Evolutionary conservation across 2,113 vertebrate species (phyloP), one percentile per base, ranked within the genome.

Genomic region (Oreotrochilus melanogaster): DNA sequence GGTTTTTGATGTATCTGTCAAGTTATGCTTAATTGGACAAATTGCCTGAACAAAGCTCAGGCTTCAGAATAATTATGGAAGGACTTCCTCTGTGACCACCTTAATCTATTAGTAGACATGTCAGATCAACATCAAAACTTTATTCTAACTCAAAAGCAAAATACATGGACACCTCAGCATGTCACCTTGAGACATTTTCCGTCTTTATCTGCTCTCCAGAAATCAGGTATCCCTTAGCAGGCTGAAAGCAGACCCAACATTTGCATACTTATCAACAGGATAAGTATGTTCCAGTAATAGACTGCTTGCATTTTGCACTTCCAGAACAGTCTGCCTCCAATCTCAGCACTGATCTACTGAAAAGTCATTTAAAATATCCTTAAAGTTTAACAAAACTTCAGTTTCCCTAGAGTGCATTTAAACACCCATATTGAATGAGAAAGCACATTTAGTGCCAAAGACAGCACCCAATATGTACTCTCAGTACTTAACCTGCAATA

Each of bases 101-200:
- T 70, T 39, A 15, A 70, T 43, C 42, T 70, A 42, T 16, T 11
- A 39, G 12, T 13, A 39, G 39, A 39, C 39, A 12, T 47, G 6
- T 66, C 64, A 83, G 54, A 76, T 37, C 16, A 61, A 30, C 6
- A 19, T 60, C 17, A 62, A 33, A 62, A 33, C 17, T 75, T 81
- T 15, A 31, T 48, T 58, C 24, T 24, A 69, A 64, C n/a, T 73
- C 54, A 90, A 54, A 71, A 79, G 18, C 19, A 90, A 93, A 80
- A 66, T 11, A 67, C 4, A 45, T 4, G 17, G 4, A 4, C 9
- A 53, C 23, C 22, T 31, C 8, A 56, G 19, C 27, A 47, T 0
- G 0, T 56, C 62, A 88, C 11, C 22, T 15, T 39, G 30, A 70
- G 21, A 54, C 48, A 60, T 11, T 75, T n/a, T 14, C 19, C 3